phyloP scores from a whole-genome alignment of 2,888 invertebrate species.

The Margaritifera margaritifera region DNA sequence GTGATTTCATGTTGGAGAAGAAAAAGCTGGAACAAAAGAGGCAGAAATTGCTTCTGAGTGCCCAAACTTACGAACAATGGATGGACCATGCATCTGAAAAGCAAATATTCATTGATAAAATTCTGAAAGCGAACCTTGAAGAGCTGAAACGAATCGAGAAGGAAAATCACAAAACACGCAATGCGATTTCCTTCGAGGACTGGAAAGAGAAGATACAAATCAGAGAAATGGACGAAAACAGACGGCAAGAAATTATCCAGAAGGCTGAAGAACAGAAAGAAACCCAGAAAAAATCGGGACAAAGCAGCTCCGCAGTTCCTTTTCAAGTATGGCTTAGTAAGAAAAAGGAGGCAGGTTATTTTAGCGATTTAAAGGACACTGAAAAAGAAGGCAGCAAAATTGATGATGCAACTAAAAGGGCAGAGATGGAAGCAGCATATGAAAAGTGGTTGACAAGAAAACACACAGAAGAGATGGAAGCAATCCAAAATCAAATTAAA shows the following conservation, averaged over 20 bases:
- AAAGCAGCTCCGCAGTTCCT: slow-evolving; percentile 22
- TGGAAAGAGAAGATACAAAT: slow-evolving; percentile 44
- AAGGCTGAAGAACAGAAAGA: slow-evolving; percentile 27
- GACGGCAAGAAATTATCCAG: slow-evolving; percentile 29
- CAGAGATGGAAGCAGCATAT: slow-evolving; percentile 21
- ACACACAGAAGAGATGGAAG: slow-evolving; percentile 19
- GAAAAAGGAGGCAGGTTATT: slow-evolving; percentile 17
- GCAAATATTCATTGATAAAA: slow-evolving; percentile 49
- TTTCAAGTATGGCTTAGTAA: slow-evolving; percentile 38
- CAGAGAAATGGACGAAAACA: slow-evolving; percentile 34
- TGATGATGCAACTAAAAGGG: background rate
- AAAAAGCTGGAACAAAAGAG: slow-evolving; percentile 49
- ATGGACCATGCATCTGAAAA: slow-evolving; percentile 54
- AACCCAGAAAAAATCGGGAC: slow-evolving; percentile 15
- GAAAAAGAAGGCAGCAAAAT: background rate
- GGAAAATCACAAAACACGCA: slow-evolving; percentile 27
- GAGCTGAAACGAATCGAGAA: slow-evolving; percentile 45
- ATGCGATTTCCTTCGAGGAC: slow-evolving; percentile 30
- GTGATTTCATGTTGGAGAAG: slow-evolving; percentile 41
- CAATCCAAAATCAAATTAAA: slow-evolving; percentile 13
- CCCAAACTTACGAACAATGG: slow-evolving; percentile 61
- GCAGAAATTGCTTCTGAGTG: slow-evolving; percentile 50
- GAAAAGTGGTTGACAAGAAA: slow-evolving; percentile 26
- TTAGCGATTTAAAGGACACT: background rate
- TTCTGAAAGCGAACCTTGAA: slow-evolving; percentile 42